These are phyloP conservation scores for Forbesichthys papilliferus DNA, from an alignment of 2,113 vertebrate genomes.

Conservation along the genomic window DNA sequence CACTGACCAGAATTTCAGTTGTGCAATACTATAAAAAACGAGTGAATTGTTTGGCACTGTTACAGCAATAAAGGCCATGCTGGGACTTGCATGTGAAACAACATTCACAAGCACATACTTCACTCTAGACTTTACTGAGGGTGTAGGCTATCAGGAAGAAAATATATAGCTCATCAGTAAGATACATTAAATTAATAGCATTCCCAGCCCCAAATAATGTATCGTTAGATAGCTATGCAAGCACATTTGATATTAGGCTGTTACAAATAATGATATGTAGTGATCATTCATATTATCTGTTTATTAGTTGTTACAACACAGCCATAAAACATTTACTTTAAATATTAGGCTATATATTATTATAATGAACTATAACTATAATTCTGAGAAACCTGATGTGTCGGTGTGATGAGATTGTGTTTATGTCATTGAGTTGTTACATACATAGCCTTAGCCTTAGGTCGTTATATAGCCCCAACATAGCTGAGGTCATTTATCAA, in stretches of 20 bases:
- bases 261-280: too few species aligned
- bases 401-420: not conserved
- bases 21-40: conserved; percentile 63
- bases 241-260: too few species aligned
- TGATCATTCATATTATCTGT: too few species aligned
- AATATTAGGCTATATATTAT: too few species aligned
- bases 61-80: conserved; percentile 69
- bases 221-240: not conserved
- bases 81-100: conserved; percentile 76
- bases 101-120: conserved; percentile 73
- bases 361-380: too few species aligned
- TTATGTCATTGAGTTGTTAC: too few species aligned
- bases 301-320: too few species aligned
- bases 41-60: conserved; percentile 46
- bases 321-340: not conserved
- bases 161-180: conserved; percentile 31
- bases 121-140: conserved; percentile 48
- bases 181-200: not conserved
- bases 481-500: too few species aligned
- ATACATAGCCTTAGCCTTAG: too few species aligned
- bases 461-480: too few species aligned
- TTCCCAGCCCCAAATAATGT: not conserved
- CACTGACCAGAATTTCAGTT: conserved; percentile 32
- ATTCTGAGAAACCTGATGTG: not conserved
- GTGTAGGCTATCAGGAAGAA: conserved; percentile 40